These are phyloP conservation scores for Pachypeltis micranthus DNA, from an alignment of 1,140 invertebrate genomes.

Conservation along the genomic window DNA sequence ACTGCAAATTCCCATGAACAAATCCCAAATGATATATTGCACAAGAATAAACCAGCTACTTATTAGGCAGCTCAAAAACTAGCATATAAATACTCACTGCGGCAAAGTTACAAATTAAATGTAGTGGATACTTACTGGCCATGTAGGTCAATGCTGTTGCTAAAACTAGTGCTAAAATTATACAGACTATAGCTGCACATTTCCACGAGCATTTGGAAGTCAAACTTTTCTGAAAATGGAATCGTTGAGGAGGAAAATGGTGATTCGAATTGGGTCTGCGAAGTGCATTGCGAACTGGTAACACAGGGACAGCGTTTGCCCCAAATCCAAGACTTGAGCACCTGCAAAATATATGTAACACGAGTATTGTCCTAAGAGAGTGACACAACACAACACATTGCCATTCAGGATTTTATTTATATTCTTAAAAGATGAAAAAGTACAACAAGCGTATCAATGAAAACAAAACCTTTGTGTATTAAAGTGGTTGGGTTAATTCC, in stretches of 20 bases:
- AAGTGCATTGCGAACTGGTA: slow-evolving; percentile 60
- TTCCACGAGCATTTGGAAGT: slow-evolving; percentile 80
- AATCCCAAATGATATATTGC: too few relatives aligned
- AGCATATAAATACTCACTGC: too few relatives aligned
- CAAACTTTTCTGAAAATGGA: slow-evolving; percentile 79
- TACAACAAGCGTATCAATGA: too few relatives aligned
- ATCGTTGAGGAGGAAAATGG: slow-evolving; percentile 52
- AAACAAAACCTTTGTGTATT: too few relatives aligned
- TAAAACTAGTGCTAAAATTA: slow-evolving; percentile 66
- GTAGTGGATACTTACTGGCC: slow-evolving; percentile 62
- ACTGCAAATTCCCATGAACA: too few relatives aligned
- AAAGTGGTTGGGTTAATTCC: too few relatives aligned
- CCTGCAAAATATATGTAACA: slow-evolving; percentile 29
- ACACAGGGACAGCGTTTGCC: slow-evolving; percentile 48
- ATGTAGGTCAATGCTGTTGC: slow-evolving; percentile 74
- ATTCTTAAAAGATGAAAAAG: too few relatives aligned
- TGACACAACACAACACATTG: not conserved
- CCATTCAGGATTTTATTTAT: too few relatives aligned
- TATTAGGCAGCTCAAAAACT: too few relatives aligned
- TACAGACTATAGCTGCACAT: slow-evolving; percentile 73
- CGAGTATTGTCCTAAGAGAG: too few relatives aligned
- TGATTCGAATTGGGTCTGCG: slow-evolving; percentile 45
- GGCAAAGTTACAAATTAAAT: too few relatives aligned
- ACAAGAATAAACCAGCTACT: too few relatives aligned
- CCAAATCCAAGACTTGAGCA: slow-evolving; percentile 46